Conservation (phyloP, 2,113 vertebrate species). For the Xenus cinereus region DNA sequence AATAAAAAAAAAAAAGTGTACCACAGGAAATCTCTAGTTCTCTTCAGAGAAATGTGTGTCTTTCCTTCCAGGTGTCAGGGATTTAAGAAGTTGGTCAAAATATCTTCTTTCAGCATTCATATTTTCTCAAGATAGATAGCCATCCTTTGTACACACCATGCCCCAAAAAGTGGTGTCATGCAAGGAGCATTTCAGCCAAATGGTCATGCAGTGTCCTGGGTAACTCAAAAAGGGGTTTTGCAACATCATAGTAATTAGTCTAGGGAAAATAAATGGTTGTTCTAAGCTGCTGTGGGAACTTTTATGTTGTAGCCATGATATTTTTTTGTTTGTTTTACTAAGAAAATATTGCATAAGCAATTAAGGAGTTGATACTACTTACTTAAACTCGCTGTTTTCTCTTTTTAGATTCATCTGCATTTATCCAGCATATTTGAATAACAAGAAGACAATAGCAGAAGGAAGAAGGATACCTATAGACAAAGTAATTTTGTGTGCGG, state of each 20-base stretch:
- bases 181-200: background rate
- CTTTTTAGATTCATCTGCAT: slow-evolving; percentile 88
- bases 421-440: slow-evolving; percentile 95
- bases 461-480: slow-evolving; percentile 89
- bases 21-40: background rate
- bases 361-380: background rate
- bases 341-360: background rate
- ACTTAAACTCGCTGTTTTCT: background rate
- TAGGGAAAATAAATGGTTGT: background rate
- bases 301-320: background rate
- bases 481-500: slow-evolving; percentile 78
- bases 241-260: background rate
- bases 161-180: background rate
- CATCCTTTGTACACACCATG: accelerated
- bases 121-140: background rate
- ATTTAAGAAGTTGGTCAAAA: background rate
- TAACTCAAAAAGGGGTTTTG: background rate
- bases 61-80: background rate
- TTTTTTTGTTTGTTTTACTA: background rate
- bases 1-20: too few relatives aligned
- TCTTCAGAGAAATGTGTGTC: background rate
- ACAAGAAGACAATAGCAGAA: slow-evolving; percentile 95
- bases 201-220: accelerated
- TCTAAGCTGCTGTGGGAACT: background rate
- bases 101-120: background rate